A percentile compares a stretch with the other conserved stretches of the same genome.
Conservation (phyloP, 2,797 vertebrate species). For the Acanthiza pusilla region DNA sequence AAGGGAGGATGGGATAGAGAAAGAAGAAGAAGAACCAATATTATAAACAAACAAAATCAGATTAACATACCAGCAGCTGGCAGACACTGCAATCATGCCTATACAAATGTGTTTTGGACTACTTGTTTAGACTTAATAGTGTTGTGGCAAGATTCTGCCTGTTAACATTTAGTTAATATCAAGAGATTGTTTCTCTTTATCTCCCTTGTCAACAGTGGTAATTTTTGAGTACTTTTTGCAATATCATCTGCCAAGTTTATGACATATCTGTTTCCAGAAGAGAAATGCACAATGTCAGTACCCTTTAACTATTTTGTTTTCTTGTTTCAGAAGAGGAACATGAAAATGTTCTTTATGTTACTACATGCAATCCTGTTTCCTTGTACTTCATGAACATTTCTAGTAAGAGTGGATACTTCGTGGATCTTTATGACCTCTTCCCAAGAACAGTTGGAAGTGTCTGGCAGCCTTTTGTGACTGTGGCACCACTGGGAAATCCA, state of each 20-base stretch:
- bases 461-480: conserved; percentile 90
- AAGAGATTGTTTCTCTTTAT: background rate
- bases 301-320: background rate
- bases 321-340: conserved; percentile 64
- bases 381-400: conserved; percentile 84
- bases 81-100: background rate
- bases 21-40: background rate
- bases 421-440: conserved; percentile 91
- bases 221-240: background rate
- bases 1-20: background rate
- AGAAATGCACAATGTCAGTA: background rate
- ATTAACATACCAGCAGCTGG: background rate
- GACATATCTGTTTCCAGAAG: background rate
- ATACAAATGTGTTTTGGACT: background rate
- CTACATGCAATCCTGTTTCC: conserved; percentile 89
- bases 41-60: background rate
- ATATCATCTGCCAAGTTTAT: background rate
- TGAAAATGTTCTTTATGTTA: conserved; percentile 81
- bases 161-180: background rate
- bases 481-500: conserved; percentile 86
- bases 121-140: background rate
- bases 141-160: background rate
- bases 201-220: background rate
- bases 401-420: conserved; percentile 75
- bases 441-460: conserved; percentile 83